Conservation (phyloP, 2,113 vertebrate species). For the Microtus ochrogaster region DNA sequence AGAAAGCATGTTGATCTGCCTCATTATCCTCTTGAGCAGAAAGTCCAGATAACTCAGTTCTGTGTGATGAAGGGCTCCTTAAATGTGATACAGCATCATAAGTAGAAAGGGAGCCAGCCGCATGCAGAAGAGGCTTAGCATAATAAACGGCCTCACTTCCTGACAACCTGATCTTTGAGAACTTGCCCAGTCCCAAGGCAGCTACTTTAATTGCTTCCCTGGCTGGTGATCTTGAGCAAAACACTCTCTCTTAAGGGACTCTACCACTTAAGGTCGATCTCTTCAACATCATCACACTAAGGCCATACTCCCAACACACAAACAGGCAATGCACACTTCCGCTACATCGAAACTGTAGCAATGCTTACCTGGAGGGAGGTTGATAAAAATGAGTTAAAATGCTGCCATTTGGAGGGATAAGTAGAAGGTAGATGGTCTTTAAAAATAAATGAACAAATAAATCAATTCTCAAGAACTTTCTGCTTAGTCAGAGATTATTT, state of each 20-base stretch:
- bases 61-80: not conserved
- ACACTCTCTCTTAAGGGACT: not conserved
- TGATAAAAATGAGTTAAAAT: not conserved
- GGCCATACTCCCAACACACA: not conserved
- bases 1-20: not conserved
- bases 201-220: not conserved
- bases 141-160: not conserved
- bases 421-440: not conserved
- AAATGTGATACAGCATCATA: too few species aligned
- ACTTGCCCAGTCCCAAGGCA: not conserved
- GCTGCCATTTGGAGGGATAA: not conserved
- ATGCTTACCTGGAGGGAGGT: not conserved
- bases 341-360: not conserved
- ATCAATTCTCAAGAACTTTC: not conserved
- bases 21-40: not conserved
- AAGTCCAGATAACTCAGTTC: not conserved
- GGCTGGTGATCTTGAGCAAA: not conserved
- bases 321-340: not conserved
- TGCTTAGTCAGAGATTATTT: constrained; percentile 25
- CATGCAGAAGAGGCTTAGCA: not conserved
- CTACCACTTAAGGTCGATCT: not conserved
- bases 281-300: not conserved
- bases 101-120: not conserved
- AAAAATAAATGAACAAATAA: not conserved
- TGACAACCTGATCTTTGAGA: not conserved